Conservation (phyloP, 2,113 vertebrate genomes). For the Oncorhynchus mykiss region DNA sequence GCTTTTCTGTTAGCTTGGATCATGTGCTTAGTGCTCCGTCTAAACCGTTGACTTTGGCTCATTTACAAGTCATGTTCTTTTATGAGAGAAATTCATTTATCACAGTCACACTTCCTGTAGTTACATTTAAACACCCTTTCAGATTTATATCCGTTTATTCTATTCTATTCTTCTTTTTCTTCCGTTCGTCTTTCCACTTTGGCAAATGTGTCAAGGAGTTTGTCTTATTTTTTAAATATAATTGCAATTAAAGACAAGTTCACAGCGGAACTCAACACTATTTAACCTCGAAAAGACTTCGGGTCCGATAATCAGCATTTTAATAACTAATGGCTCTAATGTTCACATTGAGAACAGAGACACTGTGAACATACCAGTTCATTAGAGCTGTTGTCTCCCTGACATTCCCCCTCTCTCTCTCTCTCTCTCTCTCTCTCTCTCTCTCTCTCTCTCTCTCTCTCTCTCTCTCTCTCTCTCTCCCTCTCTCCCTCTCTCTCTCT, state of each 20-base stretch:
- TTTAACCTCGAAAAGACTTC: slow-evolving; percentile 61
- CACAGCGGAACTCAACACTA: slow-evolving; percentile 53
- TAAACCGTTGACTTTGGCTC: no score
- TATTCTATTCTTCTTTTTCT: slow-evolving; percentile 3
- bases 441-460: no score
- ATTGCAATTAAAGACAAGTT: slow-evolving; percentile 61
- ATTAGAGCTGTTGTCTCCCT: slow-evolving; percentile 47
- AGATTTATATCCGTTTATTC: slow-evolving; percentile 24
- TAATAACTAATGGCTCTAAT: slow-evolving; percentile 60
- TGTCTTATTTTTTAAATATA: slow-evolving; percentile 50
- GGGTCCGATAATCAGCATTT: slow-evolving; percentile 57
- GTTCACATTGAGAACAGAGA: slow-evolving; percentile 48
- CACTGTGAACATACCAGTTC: slow-evolving; percentile 54
- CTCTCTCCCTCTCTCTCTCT: no score
- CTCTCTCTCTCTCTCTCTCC: no score
- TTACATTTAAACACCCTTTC: neutral
- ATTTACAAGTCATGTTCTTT: no score
- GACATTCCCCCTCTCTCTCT: neutral
- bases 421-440: no score
- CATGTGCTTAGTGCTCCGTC: no score
- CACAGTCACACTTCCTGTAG: no score
- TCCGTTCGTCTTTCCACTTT: slow-evolving; percentile 31
- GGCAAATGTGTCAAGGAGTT: slow-evolving; percentile 38
- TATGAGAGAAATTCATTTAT: no score
- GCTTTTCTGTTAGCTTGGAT: no score